Evolutionary conservation across 2,797 vertebrate genomes (phyloP).

Genomic region (Myotis pilosus): DNA sequence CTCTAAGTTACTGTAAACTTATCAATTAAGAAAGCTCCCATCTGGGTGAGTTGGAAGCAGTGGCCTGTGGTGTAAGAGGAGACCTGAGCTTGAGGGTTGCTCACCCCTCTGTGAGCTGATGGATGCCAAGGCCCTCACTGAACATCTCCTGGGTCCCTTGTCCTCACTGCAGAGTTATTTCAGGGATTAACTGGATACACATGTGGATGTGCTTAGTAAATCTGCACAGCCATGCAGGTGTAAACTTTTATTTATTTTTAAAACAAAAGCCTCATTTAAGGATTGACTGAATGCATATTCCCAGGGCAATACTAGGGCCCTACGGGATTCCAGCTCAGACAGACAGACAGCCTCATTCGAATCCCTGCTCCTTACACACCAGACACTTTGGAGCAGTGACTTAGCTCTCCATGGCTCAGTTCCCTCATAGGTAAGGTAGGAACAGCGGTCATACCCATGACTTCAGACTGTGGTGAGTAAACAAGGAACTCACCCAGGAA

Average conservation of each 20-base stretch:
- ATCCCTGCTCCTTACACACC: not conserved
- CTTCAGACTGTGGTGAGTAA: not conserved
- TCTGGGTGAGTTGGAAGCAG: not conserved
- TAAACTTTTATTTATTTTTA: not conserved
- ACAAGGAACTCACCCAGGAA: not conserved
- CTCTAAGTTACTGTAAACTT: not conserved
- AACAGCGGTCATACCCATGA: not conserved
- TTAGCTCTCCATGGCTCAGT: not conserved
- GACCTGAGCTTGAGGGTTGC: not conserved
- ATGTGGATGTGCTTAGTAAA: not conserved
- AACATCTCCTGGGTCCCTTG: not conserved
- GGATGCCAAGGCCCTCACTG: rapidly evolving
- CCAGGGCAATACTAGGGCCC: not conserved
- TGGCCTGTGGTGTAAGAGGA: not conserved
- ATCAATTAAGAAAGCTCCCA: not conserved
- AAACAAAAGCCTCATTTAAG: not conserved
- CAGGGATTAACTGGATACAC: not conserved
- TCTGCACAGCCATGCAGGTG: not conserved
- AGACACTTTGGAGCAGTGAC: not conserved
- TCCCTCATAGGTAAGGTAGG: not conserved
- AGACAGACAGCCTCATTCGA: not conserved
- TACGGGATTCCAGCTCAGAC: not conserved
- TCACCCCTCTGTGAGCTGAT: not conserved
- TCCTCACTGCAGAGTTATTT: not conserved
- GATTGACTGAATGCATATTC: not conserved